A percentile compares a stretch with the other conserved stretches of the same genome.
phyloP scores from a whole-genome alignment of 2,888 invertebrate genomes.

The Heliconius ismenius region DNA sequence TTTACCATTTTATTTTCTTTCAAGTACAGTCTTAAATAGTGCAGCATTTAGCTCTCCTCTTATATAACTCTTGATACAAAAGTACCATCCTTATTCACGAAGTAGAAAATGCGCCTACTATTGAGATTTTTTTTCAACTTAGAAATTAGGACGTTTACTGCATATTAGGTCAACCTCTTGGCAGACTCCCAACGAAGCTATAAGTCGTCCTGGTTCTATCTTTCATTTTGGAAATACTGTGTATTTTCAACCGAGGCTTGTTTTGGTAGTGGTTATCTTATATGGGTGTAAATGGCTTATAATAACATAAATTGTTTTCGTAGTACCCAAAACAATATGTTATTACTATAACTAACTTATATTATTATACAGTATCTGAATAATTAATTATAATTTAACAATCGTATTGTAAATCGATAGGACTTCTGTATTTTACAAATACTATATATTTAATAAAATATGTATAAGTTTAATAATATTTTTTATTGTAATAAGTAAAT shows the following conservation, averaged over 20 bases:
- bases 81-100: conserved; percentile 8
- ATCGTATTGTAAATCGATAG: not conserved
- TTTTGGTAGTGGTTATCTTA: conserved; percentile 33
- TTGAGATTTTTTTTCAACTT: conserved; percentile 39
- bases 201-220: conserved; percentile 44
- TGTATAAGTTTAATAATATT: not conserved
- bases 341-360: not conserved
- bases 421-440: not conserved
- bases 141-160: conserved; percentile 44
- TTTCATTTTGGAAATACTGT: conserved; percentile 38
- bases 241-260: conserved; percentile 28
- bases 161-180: conserved; percentile 48
- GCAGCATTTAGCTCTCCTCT: not conserved
- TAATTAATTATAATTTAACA: not conserved
- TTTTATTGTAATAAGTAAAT: not conserved
- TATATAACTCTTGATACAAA: conserved; percentile 12
- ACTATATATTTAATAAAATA: not conserved
- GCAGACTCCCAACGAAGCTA: conserved; percentile 44
- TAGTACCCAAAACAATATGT: conserved; percentile 32
- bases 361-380: not conserved
- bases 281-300: conserved; percentile 32
- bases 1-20: not conserved
- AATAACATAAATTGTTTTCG: conserved; percentile 27
- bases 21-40: not conserved
- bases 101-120: conserved; percentile 14